Percentiles rank a stretch among this genome's conserved stretches.
phyloP scores from a whole-genome alignment of 2,113 vertebrate genomes.

The Melanerpes aurifrons region DNA sequence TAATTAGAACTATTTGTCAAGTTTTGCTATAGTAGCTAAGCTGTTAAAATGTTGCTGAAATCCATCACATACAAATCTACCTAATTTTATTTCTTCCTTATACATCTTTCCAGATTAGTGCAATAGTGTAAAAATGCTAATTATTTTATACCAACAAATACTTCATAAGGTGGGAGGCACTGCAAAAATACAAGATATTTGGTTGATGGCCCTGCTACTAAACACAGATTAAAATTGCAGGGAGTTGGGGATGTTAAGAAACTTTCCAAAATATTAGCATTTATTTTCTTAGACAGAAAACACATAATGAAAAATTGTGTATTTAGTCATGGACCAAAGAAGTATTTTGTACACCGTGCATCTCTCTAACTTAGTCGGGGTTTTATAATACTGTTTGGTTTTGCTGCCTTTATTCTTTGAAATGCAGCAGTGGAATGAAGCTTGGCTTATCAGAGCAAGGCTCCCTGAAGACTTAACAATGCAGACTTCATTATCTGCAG shows the following conservation, averaged over 20 bases:
- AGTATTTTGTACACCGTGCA: neutral
- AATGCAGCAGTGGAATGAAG: slow-evolving; percentile 19
- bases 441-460: slow-evolving; percentile 7
- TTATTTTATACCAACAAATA: neutral
- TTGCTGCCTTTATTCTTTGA: neutral
- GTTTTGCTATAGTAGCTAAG: neutral
- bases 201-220: neutral
- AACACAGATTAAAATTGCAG: neutral
- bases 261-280: neutral
- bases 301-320: neutral
- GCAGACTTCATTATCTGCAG: slow-evolving; percentile 62
- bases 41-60: neutral
- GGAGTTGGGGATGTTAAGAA: neutral
- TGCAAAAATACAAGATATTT: neutral
- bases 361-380: neutral
- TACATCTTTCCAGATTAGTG: neutral
- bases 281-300: neutral
- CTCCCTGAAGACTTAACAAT: slow-evolving; percentile 52
- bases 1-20: neutral
- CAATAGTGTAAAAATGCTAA: neutral
- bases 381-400: neutral
- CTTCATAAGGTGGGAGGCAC: neutral
- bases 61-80: neutral
- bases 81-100: neutral
- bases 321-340: neutral